A percentile compares a stretch with the other conserved stretches of the same genome.
phyloP scores from a whole-genome alignment of 2,797 vertebrate species.

The Geotrypetes seraphini region DNA sequence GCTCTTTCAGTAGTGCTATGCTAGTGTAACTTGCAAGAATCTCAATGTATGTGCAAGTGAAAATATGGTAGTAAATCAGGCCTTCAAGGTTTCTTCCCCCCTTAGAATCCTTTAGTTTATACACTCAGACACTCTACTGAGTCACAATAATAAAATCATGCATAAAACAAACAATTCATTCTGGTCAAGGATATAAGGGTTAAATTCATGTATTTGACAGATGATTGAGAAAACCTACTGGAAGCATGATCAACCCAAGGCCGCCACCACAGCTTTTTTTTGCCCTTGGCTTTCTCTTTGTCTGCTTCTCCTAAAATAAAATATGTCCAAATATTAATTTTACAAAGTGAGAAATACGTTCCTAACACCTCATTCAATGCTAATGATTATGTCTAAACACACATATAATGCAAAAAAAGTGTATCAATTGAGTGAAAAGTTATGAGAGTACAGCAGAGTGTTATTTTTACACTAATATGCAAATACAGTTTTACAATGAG shows the following conservation, averaged over 20 bases:
- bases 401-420: too few relatives aligned
- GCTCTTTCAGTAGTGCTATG: too few relatives aligned
- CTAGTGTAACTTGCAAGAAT: too few relatives aligned
- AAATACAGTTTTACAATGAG: too few relatives aligned
- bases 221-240: constrained; percentile 95
- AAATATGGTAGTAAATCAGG: too few relatives aligned
- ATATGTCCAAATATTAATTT: constrained; percentile 89
- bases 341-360: constrained; percentile 49
- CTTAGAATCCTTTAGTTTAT: too few relatives aligned
- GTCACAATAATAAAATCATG: constrained; percentile 63
- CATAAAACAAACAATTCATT: constrained; percentile 59
- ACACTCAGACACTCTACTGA: constrained; percentile 40
- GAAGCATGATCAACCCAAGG: constrained; percentile 99
- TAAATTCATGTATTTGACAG: constrained; percentile 75
- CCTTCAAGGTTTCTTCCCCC: too few relatives aligned
- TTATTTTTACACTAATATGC: too few relatives aligned
- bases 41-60: too few relatives aligned
- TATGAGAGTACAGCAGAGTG: too few relatives aligned
- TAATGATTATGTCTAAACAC: too few relatives aligned
- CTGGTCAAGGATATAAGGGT: constrained; percentile 99
- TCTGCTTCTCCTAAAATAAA: constrained; percentile 98
- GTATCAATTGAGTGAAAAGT: too few relatives aligned
- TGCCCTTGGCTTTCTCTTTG: constrained; percentile 97
- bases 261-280: constrained; percentile 99
- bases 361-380: constrained; percentile 43